A percentile compares a stretch with the other conserved stretches of the same genome.
Conservation (phyloP, 2,888 invertebrate species). For the Digitonthophagus gazella region DNA sequence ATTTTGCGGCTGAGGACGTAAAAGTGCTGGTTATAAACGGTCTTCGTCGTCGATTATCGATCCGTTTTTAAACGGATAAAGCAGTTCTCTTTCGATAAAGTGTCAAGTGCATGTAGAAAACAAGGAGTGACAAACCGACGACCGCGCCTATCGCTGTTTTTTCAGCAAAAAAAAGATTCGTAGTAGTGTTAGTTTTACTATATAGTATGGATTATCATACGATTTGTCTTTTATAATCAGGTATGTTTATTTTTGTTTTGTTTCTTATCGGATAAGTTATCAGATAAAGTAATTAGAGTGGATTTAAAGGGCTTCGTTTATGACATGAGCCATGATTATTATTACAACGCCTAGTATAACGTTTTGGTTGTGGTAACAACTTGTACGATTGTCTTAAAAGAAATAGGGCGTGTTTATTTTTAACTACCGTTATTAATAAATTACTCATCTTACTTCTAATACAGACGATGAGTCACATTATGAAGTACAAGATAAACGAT, state of each 20-base stretch:
- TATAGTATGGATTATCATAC: slow-evolving; percentile 46
- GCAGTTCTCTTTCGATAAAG: neutral
- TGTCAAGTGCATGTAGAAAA: slow-evolving; percentile 17
- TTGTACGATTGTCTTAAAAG: slow-evolving; percentile 5
- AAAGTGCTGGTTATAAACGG: too few species aligned
- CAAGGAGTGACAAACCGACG: slow-evolving; percentile 29
- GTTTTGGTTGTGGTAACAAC: slow-evolving; percentile 3
- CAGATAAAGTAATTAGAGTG: neutral
- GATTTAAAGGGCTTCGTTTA: neutral
- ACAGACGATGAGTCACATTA: neutral
- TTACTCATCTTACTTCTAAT: slow-evolving; percentile 6
- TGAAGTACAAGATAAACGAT: too few species aligned
- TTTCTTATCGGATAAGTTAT: neutral
- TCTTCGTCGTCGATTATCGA: neutral
- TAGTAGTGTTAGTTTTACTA: slow-evolving; percentile 43
- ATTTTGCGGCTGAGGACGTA: too few species aligned
- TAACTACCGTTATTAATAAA: slow-evolving; percentile 8
- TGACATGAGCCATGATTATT: too few species aligned
- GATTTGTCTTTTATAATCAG: slow-evolving; percentile 31
- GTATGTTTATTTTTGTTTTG: slow-evolving; percentile 2
- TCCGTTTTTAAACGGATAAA: neutral
- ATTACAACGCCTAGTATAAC: too few species aligned
- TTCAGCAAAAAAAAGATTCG: slow-evolving; percentile 29
- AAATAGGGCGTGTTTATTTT: slow-evolving; percentile 10
- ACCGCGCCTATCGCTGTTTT: slow-evolving; percentile 49